phyloP scores from a whole-genome alignment of 2,888 invertebrate genomes.

The Apotomis turbidana region DNA sequence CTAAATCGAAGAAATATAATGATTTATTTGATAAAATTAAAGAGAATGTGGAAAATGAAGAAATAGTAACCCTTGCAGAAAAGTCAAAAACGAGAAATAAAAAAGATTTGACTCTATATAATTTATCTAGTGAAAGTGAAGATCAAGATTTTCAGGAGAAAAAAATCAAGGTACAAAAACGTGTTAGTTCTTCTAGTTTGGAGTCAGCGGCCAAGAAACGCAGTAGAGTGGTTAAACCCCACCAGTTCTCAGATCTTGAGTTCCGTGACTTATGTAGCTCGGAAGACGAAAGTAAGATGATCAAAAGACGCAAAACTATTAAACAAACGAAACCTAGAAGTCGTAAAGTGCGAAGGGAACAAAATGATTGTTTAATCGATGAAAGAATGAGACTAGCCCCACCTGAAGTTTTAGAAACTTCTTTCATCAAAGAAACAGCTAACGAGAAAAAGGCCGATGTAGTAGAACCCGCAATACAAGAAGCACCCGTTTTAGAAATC shows the following conservation, averaged over 20 bases:
- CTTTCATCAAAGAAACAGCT: slow-evolving; percentile 53
- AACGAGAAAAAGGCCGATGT: slow-evolving; percentile 43
- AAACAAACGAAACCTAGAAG: slow-evolving; percentile 39
- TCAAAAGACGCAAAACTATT: slow-evolving; percentile 45
- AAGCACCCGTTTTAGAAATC: slow-evolving; percentile 58
- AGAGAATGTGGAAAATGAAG: slow-evolving; percentile 54
- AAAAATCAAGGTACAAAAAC: slow-evolving; percentile 52
- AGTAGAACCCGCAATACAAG: slow-evolving; percentile 49
- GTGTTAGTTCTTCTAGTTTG: slow-evolving; percentile 50
- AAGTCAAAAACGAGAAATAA: slow-evolving; percentile 31
- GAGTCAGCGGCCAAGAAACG: slow-evolving; percentile 50
- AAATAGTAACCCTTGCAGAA: slow-evolving; percentile 48
- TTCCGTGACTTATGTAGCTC: slow-evolving; percentile 34
- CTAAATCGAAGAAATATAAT: slow-evolving; percentile 59
- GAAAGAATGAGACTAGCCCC: slow-evolving; percentile 63
- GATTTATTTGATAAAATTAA: slow-evolving; percentile 66
- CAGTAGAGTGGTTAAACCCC: slow-evolving; percentile 29
- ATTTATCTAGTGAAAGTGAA: slow-evolving; percentile 71
- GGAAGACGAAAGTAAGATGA: slow-evolving; percentile 46
- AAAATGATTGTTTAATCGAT: slow-evolving; percentile 55
- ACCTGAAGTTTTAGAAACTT: slow-evolving; percentile 59
- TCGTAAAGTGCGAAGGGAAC: slow-evolving; percentile 40
- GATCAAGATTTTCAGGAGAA: slow-evolving; percentile 65
- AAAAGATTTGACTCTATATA: slow-evolving; percentile 57
- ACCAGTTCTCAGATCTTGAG: neutral